Percentiles rank a stretch among this genome's conserved stretches.
phyloP scores from a whole-genome alignment of 2,113 vertebrate species.

The Pseudorasbora parva region DNA sequence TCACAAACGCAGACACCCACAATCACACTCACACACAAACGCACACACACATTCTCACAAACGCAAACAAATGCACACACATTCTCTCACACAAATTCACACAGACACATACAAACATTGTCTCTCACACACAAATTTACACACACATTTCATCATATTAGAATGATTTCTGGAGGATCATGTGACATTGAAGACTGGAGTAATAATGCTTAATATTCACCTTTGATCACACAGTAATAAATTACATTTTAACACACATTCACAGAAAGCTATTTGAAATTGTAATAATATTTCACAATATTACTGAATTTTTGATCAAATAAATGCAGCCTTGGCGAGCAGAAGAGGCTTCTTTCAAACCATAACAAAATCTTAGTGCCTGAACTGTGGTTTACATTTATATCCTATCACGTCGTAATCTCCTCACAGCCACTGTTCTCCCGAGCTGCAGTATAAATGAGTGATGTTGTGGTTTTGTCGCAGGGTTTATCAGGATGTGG shows the following conservation, averaged over 20 bases:
- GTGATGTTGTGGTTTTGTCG: background rate
- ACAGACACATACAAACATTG: too few species aligned
- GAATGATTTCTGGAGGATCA: background rate
- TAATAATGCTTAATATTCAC: background rate
- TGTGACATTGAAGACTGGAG: background rate
- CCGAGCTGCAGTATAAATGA: background rate
- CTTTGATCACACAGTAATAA: background rate
- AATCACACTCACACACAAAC: too few species aligned
- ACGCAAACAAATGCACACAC: too few species aligned
- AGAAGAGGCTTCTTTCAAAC: background rate
- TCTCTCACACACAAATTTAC: too few species aligned
- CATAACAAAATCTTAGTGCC: too few species aligned
- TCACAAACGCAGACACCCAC: too few species aligned
- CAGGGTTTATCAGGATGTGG: conserved; percentile 92
- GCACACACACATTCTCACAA: too few species aligned
- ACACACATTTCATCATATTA: too few species aligned
- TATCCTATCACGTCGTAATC: background rate
- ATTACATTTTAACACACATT: background rate
- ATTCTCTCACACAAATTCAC: too few species aligned
- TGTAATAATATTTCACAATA: background rate
- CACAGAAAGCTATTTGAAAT: background rate
- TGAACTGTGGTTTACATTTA: background rate
- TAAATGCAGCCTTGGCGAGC: background rate
- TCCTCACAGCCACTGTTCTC: background rate
- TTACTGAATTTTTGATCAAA: background rate